These are phyloP conservation scores for Dioctria linearis DNA, from an alignment of 2,888 invertebrate species.

Conservation along the genomic window DNA sequence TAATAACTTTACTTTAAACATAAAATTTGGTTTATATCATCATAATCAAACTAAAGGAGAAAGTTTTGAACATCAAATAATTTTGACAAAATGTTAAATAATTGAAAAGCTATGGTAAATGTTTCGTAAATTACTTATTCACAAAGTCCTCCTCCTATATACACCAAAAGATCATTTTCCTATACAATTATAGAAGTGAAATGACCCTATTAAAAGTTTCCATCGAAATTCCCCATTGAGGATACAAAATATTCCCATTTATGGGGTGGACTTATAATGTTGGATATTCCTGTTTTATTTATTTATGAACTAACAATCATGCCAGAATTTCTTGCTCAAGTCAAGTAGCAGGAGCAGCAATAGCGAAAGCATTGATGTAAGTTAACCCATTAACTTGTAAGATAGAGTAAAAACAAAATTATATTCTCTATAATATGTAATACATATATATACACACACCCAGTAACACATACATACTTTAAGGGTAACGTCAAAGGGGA, in stretches of 20 bases:
- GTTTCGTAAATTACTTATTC: too few species aligned
- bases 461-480: not conserved
- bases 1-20: too few species aligned
- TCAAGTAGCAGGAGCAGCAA: not conserved
- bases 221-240: conserved; percentile 19
- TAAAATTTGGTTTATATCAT: too few species aligned
- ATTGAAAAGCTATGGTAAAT: too few species aligned
- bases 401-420: not conserved
- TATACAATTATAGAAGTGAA: conserved; percentile 1
- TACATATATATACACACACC: not conserved
- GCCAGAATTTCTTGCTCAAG: conserved; percentile 10
- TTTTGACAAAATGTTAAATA: too few species aligned
- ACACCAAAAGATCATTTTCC: too few species aligned
- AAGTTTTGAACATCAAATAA: too few species aligned
- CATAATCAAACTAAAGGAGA: too few species aligned
- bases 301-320: conserved; percentile 44
- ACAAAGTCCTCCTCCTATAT: too few species aligned
- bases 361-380: not conserved
- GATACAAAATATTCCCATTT: conserved; percentile 16
- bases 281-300: not conserved
- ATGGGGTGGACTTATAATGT: conserved; percentile 4
- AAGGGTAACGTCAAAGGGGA: not conserved
- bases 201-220: conserved; percentile 42
- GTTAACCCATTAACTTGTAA: conserved; percentile 39
- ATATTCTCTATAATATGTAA: not conserved